Base-by-base conservation (phyloP, 2,113 vertebrate genomes). In the Otolemur garnettii region DNA sequence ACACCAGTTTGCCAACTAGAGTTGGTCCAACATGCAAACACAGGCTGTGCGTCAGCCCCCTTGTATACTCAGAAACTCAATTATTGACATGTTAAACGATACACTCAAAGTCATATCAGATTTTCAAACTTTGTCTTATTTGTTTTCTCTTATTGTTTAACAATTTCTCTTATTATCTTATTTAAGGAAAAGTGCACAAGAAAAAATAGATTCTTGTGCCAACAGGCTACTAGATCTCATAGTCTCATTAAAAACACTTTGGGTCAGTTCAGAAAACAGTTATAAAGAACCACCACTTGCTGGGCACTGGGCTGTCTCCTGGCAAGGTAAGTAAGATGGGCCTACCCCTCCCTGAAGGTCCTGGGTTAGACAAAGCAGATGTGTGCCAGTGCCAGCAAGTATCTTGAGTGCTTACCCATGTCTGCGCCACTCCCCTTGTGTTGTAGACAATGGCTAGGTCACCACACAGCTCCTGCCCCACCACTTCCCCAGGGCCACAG, bases 41-140 rank as follows among this genome's bases (percentile, higher is more conserved):
- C 53, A 55, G 14, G 33, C 26, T 74, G 2, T 17, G 2, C 33
- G 4, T 78, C n/a, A 59, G 35, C 35, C 9, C 33, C 64, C 1
- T 77, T 90, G 50, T 79, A 69, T 81, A 59, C 7, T 60, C 21
- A 71, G 22, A 93, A 96, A 77, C 50, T 81, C 45, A 84, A 89
- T 81, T 86, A 21, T n/a, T 92, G 55, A 87, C 2, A 85, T 13
- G 85, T 87, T 57, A 38, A 68, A 38, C 26, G 78, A n/a, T 62
- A 60, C 0, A 80, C 35, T 33, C 53, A 91, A 86, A 81, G 7
- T 78, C 15, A 45, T n/a, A 21, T 59, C 21, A 90, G 12, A 86
- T 50, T 88, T 71, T 88, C 86, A 78, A 45, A 85, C 9, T 35
- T 74, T 84, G 35, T 11, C 33, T 93, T 50, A 9, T 50, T 50